Conservation (phyloP, 37 sponge, comb jelly and placozoan genomes). For the Dysidea cf. avara region DNA sequence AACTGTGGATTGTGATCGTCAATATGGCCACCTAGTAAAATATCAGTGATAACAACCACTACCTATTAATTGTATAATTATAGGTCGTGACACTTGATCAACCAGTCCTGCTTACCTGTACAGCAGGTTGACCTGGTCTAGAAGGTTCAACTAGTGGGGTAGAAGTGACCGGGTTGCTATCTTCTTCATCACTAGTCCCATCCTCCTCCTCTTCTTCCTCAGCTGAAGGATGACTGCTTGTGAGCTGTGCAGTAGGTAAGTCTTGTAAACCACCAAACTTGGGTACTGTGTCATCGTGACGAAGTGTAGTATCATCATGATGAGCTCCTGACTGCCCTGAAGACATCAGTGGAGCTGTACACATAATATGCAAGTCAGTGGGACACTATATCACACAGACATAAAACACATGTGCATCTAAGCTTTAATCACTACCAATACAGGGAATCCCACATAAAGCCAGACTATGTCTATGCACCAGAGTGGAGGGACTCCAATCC, state of each 20-base stretch:
- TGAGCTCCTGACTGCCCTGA: not conserved
- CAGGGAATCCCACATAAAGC: too few relatives aligned
- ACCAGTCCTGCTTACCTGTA: not conserved
- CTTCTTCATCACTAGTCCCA: not conserved
- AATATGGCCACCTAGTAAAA: conserved; percentile 5
- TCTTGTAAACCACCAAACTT: not conserved
- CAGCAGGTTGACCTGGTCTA: not conserved
- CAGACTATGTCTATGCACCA: too few relatives aligned
- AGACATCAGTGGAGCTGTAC: not conserved
- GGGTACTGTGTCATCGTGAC: conserved; percentile 9
- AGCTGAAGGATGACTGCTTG: not conserved
- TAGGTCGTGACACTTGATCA: not conserved
- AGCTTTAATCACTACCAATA: too few relatives aligned
- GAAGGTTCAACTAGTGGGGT: not conserved
- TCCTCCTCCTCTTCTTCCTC: conserved; percentile 21
- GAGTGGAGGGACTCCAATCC: too few relatives aligned
- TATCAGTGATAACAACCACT: not conserved
- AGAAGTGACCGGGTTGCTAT: conserved; percentile 36
- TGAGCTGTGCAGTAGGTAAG: not conserved
- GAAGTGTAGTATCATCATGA: conserved; percentile 10
- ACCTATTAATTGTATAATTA: not conserved
- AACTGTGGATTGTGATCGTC: conserved; percentile 39
- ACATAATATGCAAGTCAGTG: too few relatives aligned
- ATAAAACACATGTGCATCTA: too few relatives aligned
- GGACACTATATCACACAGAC: too few relatives aligned